Conservation (phyloP, 2,113 vertebrate species). For the Todiramphus chloris region DNA sequence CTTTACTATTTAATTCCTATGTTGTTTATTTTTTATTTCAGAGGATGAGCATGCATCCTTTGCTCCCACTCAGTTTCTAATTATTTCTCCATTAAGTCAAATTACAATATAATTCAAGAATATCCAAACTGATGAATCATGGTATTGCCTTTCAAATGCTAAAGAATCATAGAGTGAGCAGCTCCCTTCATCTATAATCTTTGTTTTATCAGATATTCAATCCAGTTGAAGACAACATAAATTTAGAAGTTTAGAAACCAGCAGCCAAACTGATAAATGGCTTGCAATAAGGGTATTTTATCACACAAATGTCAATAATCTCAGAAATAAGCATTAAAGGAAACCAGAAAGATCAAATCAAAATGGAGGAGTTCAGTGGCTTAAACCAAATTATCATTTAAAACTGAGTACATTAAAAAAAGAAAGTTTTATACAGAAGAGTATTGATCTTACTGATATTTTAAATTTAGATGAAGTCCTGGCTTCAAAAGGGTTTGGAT, state of each 20-base stretch:
- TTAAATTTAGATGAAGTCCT: not conserved
- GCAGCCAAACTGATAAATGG: not conserved
- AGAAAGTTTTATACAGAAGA: not conserved
- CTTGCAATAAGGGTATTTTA: not conserved
- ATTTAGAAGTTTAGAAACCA: not conserved
- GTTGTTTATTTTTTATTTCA: constrained; percentile 8
- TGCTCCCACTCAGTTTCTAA: constrained; percentile 7
- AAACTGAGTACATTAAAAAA: not conserved
- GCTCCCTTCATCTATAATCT: not conserved
- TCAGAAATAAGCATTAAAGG: not conserved
- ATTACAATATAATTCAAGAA: constrained; percentile 9
- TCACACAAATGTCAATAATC: not conserved
- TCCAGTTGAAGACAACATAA: not conserved
- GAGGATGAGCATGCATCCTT: not conserved
- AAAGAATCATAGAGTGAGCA: not conserved
- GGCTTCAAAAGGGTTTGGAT: not conserved
- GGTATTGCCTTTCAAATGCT: not conserved
- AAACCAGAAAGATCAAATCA: not conserved
- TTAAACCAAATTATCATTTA: not conserved
- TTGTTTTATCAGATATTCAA: not conserved
- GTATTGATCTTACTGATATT: not conserved
- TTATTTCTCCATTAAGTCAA: constrained; percentile 28
- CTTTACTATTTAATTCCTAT: not conserved
- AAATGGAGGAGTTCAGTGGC: not conserved
- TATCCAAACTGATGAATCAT: not conserved